Evolutionary conservation across 2,797 vertebrate species (phyloP), one percentile per base, ranked within the genome.

Genomic region (Catostomus latipinnis): DNA sequence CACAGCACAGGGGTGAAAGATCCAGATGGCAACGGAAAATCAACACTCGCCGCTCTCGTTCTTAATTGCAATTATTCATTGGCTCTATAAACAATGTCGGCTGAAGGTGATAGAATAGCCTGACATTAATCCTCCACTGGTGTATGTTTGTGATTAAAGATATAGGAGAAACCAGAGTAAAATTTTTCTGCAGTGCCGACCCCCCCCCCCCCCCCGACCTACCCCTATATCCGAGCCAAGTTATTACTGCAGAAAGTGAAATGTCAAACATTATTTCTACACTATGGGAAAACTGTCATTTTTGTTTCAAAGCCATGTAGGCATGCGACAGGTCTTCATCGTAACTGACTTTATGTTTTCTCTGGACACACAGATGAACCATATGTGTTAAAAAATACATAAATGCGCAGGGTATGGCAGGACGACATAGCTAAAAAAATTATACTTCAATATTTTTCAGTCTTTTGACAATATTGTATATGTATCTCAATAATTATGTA

Each of bases 311-410:
- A 86, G 92, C 94, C 93, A 95, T 90, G 89, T 90, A 91, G 88
- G 92, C 91, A 91, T 93, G 92, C 90, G 90, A 86, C 86, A 88
- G 91, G 81, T 92, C 92, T 92, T 95, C 93, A 95, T 95, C 93
- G 92, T 92, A 93, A 93, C 92, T 91, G 93, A 96, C 95, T 95
- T 94, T 93, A 94, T 90, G 92, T 93, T 93, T 93, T 93, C 94
- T 95, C 92, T 88, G 94, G 93, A 81, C n/a, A 93, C 94, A 92
- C 94, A 90, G 82, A 82, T 80, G 87, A 67, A 58, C 9, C 8
- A 86, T 22, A 34, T 86, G 88, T 86, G 86, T 91, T 89, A 80
- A 88, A 86, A 77, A 84, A 85, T n/a, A 78, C 65, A 76, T 81
- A 82, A 87, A 83, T 54, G 66, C 67, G 66, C 80, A 76, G 83